Evolutionary conservation across 2,797 vertebrate genomes (phyloP).

Genomic region (Astyanax mexicanus): DNA sequence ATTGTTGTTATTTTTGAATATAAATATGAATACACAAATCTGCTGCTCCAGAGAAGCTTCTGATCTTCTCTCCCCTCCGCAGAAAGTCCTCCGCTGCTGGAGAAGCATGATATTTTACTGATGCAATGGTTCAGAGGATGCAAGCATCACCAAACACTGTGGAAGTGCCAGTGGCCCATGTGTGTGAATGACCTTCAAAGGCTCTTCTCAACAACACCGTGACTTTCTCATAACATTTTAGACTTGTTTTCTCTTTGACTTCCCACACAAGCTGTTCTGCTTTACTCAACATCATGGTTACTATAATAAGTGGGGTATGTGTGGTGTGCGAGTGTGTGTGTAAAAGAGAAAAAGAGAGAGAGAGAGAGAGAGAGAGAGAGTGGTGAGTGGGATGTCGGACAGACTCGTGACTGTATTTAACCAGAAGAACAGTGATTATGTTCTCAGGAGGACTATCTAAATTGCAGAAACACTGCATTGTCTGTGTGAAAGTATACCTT

Average conservation of each 20-base stretch:
- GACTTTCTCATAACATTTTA: conserved; percentile 41
- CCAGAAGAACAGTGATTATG: conserved; percentile 46
- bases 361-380: background rate
- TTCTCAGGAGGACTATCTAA: conserved; percentile 20
- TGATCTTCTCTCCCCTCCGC: conserved; percentile 5
- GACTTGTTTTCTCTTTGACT: conserved; percentile 43
- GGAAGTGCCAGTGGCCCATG: conserved; percentile 26
- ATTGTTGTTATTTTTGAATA: conserved; percentile 44
- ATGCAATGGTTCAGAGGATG: conserved; percentile 33
- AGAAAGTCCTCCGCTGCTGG: conserved; percentile 13
- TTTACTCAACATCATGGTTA: conserved; percentile 33
- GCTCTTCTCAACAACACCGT: conserved; percentile 5
- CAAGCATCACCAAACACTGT: conserved; percentile 16
- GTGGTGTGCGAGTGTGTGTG: background rate
- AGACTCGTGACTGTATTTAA: conserved; percentile 41
- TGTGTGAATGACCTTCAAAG: conserved; percentile 34
- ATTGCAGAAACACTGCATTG: background rate
- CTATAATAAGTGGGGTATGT: conserved; percentile 36
- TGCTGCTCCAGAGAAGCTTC: conserved; percentile 36
- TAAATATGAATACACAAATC: conserved; percentile 42
- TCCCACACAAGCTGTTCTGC: conserved; percentile 26
- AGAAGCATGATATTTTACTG: conserved; percentile 23
- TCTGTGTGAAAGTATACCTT: conserved; percentile 36
- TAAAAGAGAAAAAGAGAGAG: background rate
- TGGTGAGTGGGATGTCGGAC: background rate